Evolutionary conservation across 1,140 invertebrate species (phyloP).

Genomic region (Epicauta chinensis): DNA sequence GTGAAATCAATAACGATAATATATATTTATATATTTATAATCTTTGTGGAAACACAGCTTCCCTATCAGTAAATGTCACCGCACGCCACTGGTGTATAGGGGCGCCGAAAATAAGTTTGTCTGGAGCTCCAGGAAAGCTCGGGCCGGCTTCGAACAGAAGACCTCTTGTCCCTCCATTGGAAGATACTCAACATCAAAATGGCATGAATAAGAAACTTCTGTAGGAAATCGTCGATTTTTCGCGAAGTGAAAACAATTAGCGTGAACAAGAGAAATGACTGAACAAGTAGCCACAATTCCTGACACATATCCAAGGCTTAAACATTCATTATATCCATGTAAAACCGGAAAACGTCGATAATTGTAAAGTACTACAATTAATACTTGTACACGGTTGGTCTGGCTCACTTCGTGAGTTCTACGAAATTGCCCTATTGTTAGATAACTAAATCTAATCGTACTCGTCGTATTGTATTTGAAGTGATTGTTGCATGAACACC

Average conservation of each 20-base stretch:
- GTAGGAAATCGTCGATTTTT: conserved; percentile 65
- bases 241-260: conserved; percentile 72
- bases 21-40: no score
- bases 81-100: no score
- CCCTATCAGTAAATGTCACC: no score
- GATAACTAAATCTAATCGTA: conserved; percentile 49
- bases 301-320: conserved; percentile 62
- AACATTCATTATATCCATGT: conserved; percentile 69
- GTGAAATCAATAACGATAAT: no score
- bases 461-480: conserved; percentile 66
- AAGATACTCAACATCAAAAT: conserved; percentile 65
- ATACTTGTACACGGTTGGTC: conserved; percentile 88
- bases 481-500: conserved; percentile 58
- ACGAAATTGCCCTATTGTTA: conserved; percentile 71
- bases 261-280: conserved; percentile 56
- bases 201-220: conserved; percentile 68
- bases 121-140: no score
- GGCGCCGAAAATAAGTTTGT: no score
- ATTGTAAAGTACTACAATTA: conserved; percentile 56
- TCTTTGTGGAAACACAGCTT: no score
- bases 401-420: conserved; percentile 80
- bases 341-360: conserved; percentile 49
- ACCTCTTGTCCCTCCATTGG: conserved; percentile 52
- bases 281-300: conserved; percentile 67
- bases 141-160: no score